Conservation (phyloP, 2,888 invertebrate species). For the Cremastobaeus sp. region DNA sequence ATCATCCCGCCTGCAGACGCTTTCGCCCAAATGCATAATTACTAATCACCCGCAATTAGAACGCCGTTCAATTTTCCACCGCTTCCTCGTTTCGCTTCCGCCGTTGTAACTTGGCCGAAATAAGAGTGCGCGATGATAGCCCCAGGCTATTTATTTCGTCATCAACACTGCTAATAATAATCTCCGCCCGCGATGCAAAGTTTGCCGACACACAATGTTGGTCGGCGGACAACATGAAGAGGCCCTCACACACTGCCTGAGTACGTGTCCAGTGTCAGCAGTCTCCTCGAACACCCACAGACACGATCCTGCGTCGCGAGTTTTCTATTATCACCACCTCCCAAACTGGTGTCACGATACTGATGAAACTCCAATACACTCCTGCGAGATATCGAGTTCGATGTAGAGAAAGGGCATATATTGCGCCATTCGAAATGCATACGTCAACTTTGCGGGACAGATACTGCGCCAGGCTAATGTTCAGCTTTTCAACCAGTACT, state of each 20-base stretch:
- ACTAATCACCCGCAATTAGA: no score
- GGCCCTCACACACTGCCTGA: constrained; percentile 52
- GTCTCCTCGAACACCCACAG: constrained; percentile 48
- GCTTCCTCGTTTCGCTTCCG: no score
- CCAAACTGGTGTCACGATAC: constrained; percentile 44
- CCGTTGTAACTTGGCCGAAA: no score
- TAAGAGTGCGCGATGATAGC: no score
- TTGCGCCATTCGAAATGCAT: constrained; percentile 35
- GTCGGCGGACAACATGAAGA: constrained; percentile 52
- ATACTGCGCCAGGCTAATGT: no score
- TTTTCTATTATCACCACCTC: constrained; percentile 51
- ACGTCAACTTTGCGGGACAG: constrained; percentile 16
- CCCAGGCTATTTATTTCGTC: constrained; percentile 17
- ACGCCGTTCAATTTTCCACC: no score
- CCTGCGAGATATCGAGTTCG: constrained; percentile 20
- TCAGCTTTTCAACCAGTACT: no score
- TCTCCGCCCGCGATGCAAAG: constrained; percentile 35
- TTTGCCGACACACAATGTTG: constrained; percentile 48
- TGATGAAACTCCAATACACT: constrained; percentile 52
- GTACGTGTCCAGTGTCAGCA: constrained; percentile 44
- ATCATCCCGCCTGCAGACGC: no score
- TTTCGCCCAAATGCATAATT: no score
- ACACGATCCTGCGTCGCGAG: constrained; percentile 47
- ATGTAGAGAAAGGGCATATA: background rate
- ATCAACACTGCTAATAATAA: constrained; percentile 36